Evolutionary conservation across 1,140 invertebrate species (phyloP).

Genomic region (Orussus abietinus): DNA sequence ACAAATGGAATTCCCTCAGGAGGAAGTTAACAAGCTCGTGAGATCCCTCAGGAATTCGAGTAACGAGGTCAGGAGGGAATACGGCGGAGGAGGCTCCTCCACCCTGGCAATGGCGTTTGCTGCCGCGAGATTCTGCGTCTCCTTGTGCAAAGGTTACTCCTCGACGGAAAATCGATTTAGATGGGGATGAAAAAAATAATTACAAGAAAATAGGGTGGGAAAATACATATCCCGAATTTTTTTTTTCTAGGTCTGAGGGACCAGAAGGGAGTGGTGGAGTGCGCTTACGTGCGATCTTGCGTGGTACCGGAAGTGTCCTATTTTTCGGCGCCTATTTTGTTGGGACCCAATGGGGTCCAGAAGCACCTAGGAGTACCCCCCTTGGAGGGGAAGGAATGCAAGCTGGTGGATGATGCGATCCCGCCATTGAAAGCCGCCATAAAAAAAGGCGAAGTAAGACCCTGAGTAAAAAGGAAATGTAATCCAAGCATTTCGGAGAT

Average conservation of each 20-base stretch:
- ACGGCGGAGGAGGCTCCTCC: constrained; percentile 26
- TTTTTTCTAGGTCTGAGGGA: constrained; percentile 51
- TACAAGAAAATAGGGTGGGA: too few species aligned
- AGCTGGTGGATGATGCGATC: constrained; percentile 51
- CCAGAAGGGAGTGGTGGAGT: constrained; percentile 51
- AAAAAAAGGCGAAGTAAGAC: constrained; percentile 46
- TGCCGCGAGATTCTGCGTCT: constrained; percentile 57
- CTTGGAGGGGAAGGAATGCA: constrained; percentile 55
- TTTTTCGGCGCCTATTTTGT: constrained; percentile 41
- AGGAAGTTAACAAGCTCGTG: constrained; percentile 45
- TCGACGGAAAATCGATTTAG: not conserved
- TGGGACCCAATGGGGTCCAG: constrained; percentile 52
- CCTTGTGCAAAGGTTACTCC: constrained; percentile 51
- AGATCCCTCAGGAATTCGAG: constrained; percentile 37
- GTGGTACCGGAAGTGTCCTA: constrained; percentile 46
- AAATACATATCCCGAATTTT: too few species aligned
- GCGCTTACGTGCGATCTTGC: constrained; percentile 53
- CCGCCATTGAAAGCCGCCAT: constrained; percentile 53
- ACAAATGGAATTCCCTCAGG: constrained; percentile 25
- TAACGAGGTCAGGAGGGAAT: constrained; percentile 27
- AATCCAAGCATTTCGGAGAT: not conserved
- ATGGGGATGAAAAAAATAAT: not conserved
- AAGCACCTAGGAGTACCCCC: constrained; percentile 56
- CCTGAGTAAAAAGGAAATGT: not conserved
- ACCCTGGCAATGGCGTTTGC: constrained; percentile 55